These are phyloP conservation scores for Micoletzkya japonica DNA, from an alignment of 2,888 invertebrate species.

Conservation along the genomic window DNA sequence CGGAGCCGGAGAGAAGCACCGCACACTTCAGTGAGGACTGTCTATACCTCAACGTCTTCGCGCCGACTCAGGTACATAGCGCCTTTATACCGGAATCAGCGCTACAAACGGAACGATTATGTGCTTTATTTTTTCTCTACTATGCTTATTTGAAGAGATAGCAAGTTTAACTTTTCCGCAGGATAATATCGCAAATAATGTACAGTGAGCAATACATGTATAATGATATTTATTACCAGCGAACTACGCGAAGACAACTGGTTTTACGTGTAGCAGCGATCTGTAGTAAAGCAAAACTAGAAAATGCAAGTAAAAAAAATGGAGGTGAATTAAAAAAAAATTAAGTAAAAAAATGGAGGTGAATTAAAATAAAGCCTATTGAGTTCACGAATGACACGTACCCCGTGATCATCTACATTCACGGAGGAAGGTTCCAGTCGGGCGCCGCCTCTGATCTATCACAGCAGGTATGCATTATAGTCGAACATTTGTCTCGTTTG, in stretches of 20 bases:
- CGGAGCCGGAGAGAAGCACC: constrained; percentile 42
- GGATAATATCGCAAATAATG: too few species aligned
- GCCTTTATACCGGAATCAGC: neutral
- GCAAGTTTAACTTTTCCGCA: too few species aligned
- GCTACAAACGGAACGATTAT: neutral
- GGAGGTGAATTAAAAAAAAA: neutral
- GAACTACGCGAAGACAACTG: neutral
- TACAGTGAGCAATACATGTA: too few species aligned
- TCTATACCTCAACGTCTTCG: constrained; percentile 87
- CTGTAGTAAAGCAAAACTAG: neutral
- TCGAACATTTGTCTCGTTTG: neutral
- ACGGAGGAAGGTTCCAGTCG: constrained; percentile 87
- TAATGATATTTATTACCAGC: too few species aligned
- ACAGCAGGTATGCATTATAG: constrained; percentile 33
- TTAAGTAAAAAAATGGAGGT: neutral
- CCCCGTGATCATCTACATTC: constrained; percentile 92
- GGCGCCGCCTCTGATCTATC: constrained; percentile 68
- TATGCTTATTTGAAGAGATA: too few species aligned
- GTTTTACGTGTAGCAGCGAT: neutral
- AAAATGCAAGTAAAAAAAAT: neutral
- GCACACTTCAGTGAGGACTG: constrained; percentile 77
- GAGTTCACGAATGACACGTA: constrained; percentile 68
- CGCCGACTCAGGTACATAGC: constrained; percentile 72
- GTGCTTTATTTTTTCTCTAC: too few species aligned
- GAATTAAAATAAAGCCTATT: neutral